Evolutionary conservation across 2,797 vertebrate species (phyloP).

Genomic region (Melopsittacus undulatus): DNA sequence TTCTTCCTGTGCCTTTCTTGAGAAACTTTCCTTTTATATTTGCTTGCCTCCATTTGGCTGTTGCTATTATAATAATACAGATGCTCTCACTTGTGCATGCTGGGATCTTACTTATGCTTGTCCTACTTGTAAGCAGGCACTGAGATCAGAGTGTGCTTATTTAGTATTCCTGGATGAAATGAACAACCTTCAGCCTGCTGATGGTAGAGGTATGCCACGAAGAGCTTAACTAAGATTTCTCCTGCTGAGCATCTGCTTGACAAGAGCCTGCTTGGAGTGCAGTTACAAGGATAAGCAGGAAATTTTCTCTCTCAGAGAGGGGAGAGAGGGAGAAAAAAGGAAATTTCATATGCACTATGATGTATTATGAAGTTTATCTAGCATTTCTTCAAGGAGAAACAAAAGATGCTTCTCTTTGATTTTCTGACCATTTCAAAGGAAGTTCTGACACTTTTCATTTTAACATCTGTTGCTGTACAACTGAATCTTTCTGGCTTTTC

Average conservation of each 20-base stretch:
- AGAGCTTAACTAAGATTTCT: constrained; percentile 3
- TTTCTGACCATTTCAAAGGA: background rate
- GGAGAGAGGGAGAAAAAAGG: background rate
- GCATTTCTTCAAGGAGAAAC: background rate
- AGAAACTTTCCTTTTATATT: background rate
- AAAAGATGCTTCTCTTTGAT: background rate
- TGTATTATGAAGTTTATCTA: background rate
- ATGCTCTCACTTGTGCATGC: background rate
- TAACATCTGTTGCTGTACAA: background rate
- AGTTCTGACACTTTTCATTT: background rate
- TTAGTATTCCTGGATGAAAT: constrained; percentile 15
- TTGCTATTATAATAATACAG: background rate
- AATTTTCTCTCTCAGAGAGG: background rate
- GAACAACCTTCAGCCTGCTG: background rate
- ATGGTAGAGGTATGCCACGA: background rate
- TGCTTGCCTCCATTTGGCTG: background rate
- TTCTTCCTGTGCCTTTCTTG: background rate
- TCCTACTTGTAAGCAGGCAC: background rate
- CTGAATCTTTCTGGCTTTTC: background rate
- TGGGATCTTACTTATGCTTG: background rate
- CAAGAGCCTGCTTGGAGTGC: background rate
- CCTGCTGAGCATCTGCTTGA: constrained; percentile 27
- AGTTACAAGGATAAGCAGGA: constrained; percentile 19
- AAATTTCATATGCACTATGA: background rate
- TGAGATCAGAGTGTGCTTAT: background rate